Evolutionary conservation across 2,888 invertebrate species (phyloP).

Genomic region (Steinernema scapterisci): DNA sequence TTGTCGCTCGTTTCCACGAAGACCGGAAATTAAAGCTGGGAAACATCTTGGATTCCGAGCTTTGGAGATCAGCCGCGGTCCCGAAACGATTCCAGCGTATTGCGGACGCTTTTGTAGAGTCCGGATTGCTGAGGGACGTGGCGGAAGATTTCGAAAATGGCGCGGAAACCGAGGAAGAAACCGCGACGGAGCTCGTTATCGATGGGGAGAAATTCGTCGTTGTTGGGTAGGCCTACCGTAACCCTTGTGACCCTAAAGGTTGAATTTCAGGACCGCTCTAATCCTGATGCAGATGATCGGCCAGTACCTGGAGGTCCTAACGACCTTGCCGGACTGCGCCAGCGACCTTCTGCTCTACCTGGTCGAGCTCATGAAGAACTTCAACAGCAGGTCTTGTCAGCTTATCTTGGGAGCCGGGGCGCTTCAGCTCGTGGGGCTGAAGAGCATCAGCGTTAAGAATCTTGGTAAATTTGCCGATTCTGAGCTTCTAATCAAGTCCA

Average conservation of each 20-base stretch:
- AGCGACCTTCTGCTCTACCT: constrained; percentile 70
- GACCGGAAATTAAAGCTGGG: constrained; percentile 83
- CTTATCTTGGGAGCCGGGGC: constrained; percentile 95
- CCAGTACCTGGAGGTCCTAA: constrained; percentile 85
- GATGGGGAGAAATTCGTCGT: constrained; percentile 70
- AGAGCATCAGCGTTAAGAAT: constrained; percentile 89
- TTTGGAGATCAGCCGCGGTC: constrained; percentile 91
- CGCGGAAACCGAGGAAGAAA: neutral
- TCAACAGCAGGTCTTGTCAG: constrained; percentile 77
- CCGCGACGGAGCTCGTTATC: constrained; percentile 63
- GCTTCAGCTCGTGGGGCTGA: constrained; percentile 83
- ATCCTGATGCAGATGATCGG: constrained; percentile 86
- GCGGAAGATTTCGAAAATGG: constrained; percentile 6
- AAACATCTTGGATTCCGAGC: constrained; percentile 83
- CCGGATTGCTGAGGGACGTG: constrained; percentile 66
- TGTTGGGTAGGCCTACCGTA: constrained; percentile 67
- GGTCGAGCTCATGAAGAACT: constrained; percentile 70
- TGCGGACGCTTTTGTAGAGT: constrained; percentile 76
- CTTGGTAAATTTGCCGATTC: constrained; percentile 72
- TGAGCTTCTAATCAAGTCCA: no score
- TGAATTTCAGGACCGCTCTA: constrained; percentile 75
- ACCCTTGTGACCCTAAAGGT: neutral
- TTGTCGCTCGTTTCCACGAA: constrained; percentile 86
- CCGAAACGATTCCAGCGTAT: constrained; percentile 85
- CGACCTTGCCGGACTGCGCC: constrained; percentile 74